Evolutionary conservation across 2,888 invertebrate species (phyloP).

Genomic region (Nephrocerus scutellatus): DNA sequence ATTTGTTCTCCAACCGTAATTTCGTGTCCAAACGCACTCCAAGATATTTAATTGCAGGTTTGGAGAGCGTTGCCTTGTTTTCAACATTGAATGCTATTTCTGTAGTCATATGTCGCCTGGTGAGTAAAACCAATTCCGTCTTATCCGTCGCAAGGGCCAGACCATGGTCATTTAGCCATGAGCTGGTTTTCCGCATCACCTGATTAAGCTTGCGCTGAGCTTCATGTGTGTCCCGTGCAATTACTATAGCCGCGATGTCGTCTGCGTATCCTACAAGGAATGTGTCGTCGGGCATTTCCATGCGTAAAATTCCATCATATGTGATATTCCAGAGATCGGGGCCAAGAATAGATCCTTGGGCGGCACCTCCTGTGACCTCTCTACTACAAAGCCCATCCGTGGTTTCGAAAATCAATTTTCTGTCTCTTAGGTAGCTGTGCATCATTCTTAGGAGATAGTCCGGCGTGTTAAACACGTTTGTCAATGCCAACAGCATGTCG

Average conservation of each 20-base stretch:
- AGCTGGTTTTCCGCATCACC: constrained; percentile 10
- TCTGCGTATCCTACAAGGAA: constrained; percentile 10
- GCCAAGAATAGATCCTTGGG: constrained; percentile 10
- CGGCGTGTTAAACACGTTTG: background rate
- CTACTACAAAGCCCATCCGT: constrained; percentile 1
- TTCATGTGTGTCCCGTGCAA: constrained; percentile 3
- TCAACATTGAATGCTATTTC: no score
- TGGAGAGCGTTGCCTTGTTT: no score
- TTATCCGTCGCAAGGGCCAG: no score
- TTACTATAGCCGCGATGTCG: constrained; percentile 5
- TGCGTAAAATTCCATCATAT: constrained; percentile 8
- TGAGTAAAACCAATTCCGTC: no score
- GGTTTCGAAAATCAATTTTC: constrained; percentile 2
- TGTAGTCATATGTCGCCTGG: no score
- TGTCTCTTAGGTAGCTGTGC: background rate
- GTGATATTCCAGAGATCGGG: constrained; percentile 11
- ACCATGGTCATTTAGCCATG: no score
- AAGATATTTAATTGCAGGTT: constrained; percentile 25
- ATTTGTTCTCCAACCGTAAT: no score
- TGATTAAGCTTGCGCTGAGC: constrained; percentile 9
- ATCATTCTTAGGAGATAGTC: constrained; percentile 2
- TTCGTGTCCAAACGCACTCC: constrained; percentile 21
- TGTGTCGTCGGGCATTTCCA: constrained; percentile 8
- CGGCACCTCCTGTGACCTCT: constrained; percentile 1
- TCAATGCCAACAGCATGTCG: background rate